Evolutionary conservation across 2,113 vertebrate species (phyloP), one percentile per base, ranked within the genome.

Genomic region (Mugil cephalus): DNA sequence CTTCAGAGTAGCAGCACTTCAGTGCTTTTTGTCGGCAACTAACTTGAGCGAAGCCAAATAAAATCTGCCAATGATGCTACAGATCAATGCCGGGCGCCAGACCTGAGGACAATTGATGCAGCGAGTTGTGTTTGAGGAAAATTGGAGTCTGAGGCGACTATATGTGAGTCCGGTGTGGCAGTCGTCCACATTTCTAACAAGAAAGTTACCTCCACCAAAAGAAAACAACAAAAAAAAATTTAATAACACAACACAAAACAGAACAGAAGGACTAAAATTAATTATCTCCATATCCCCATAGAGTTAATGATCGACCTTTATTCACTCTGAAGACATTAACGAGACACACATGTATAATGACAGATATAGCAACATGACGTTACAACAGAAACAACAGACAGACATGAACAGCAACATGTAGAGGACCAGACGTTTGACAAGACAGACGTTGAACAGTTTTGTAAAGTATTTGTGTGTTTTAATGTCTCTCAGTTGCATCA

Each of bases 321-420:
- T 43, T 77, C 61, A 68, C 47, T 85, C 51, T 69, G 55, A 66
- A 75, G 79, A 87, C 68, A 59, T 18, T 24, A 68, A 88, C 76
- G 12, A 79, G 79, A 90, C 83, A 88, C 52, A 91, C 82, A 84
- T 47, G 45, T 86, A 88, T 73, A 92, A 82, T 77, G 70, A 89
- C 89, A 91, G 67, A 52, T 77, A 88, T 74, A 88, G 67, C 77
- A 76, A 90, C 86, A 83, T 18, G 17, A 83, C 14, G 9, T 75
- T 62, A 84, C 75, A 65, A 56, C 74, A 67, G 46, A 53, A 35
- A 89, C 79, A 74, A 36, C 6, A 77, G 80, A 88, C 86, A 87
- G 50, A 92, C 88, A 89, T 51, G 30, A 87, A 89, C 56, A 90
- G 77, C 84, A 79, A 91, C 85, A 83, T 51, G 54, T 58, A 85